phyloP scores from a whole-genome alignment of 2,113 vertebrate species.

The Tragulus kanchil region DNA sequence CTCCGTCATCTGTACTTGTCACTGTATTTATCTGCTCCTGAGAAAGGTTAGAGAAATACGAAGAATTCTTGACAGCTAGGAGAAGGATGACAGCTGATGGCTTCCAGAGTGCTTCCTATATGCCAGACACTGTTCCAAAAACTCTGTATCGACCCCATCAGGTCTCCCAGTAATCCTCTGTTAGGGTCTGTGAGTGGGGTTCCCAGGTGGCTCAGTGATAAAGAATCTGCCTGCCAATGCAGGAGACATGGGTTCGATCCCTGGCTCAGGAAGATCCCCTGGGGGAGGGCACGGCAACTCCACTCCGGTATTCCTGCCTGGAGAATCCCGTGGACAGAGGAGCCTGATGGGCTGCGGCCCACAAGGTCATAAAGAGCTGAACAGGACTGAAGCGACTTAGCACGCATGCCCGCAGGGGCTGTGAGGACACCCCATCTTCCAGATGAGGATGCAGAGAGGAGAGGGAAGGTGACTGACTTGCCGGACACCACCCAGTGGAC shows the following conservation, averaged over 20 bases:
- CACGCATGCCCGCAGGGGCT: not conserved
- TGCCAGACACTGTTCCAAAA: not conserved
- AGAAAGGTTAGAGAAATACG: not conserved
- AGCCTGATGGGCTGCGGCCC: not conserved
- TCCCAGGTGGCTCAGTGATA: not conserved
- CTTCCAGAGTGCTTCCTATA: not conserved
- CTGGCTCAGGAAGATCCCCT: not conserved
- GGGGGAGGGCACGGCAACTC: not conserved
- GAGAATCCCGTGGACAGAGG: not conserved
- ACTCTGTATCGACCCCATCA: not conserved
- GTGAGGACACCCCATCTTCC: not conserved
- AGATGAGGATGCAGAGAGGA: not conserved
- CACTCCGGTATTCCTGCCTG: not conserved
- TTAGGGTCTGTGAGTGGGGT: not conserved
- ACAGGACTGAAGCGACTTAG: not conserved
- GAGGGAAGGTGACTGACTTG: not conserved
- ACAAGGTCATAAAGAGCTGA: not conserved
- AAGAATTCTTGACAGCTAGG: not conserved
- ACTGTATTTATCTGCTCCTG: not conserved
- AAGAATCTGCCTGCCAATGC: not conserved
- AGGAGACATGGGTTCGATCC: not conserved
- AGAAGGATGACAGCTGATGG: fast-evolving
- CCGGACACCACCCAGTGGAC: not conserved
- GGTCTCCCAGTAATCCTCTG: not conserved
- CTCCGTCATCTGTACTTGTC: not conserved